These are phyloP conservation scores for Silurus asotus DNA, from an alignment of 2,113 vertebrate genomes.

Conservation along the genomic window DNA sequence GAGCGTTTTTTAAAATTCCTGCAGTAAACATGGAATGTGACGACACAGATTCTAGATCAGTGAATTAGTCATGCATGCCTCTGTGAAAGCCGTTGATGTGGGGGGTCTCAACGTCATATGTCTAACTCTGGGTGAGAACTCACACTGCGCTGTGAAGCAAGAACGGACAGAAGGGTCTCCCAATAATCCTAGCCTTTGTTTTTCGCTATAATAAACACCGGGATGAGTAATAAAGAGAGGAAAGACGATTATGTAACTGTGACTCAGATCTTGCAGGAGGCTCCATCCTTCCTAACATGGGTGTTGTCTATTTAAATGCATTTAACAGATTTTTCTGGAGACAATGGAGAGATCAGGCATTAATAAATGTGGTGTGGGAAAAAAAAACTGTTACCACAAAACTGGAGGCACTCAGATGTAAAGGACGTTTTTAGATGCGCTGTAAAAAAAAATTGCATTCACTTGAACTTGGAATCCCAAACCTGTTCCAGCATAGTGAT, in stretches of 20 bases:
- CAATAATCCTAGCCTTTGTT: neutral
- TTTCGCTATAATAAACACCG: constrained; percentile 12
- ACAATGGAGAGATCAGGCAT: neutral
- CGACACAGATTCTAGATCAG: neutral
- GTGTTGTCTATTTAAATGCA: neutral
- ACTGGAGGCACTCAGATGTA: no score
- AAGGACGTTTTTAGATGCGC: no score
- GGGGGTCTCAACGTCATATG: neutral
- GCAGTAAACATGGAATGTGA: neutral
- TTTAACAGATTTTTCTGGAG: neutral
- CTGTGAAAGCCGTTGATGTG: neutral
- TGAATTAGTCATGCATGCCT: neutral
- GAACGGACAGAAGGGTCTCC: neutral
- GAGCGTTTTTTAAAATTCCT: neutral
- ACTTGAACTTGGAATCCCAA: no score
- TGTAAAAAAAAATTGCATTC: no score
- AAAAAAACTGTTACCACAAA: neutral
- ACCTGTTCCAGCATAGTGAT: no score
- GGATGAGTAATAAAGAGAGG: constrained; percentile 24
- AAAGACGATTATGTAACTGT: constrained; percentile 7
- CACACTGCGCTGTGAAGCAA: neutral
- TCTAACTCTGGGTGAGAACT: neutral
- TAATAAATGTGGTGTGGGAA: neutral
- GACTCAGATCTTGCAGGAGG: constrained; percentile 24
- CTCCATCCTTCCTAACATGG: constrained; percentile 6